A percentile compares a stretch with the other conserved stretches of the same genome.
Conservation (phyloP, 1,140 invertebrate genomes). For the Chrysopa pallens region DNA sequence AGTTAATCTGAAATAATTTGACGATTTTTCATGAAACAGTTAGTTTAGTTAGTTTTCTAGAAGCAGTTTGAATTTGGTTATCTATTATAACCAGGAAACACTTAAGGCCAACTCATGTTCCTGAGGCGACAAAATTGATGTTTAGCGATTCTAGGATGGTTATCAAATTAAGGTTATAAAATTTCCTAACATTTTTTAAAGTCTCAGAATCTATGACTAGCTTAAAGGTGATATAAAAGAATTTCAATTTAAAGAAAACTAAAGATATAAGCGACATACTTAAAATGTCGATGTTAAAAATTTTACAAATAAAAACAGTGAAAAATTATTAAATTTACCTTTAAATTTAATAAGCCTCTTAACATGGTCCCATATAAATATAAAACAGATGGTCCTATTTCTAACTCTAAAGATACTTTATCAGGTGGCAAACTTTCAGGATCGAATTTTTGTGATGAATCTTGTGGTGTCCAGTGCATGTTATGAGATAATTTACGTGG, state of each 20-base stretch:
- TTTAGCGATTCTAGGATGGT: too few relatives aligned
- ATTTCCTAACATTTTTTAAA: too few relatives aligned
- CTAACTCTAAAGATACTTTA: conserved; percentile 74
- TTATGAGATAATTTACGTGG: conserved; percentile 26
- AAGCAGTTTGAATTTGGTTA: too few relatives aligned
- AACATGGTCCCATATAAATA: conserved; percentile 80
- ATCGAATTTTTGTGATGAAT: conserved; percentile 63
- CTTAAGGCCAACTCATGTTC: too few relatives aligned
- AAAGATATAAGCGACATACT: not conserved
- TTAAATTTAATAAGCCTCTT: conserved; percentile 71
- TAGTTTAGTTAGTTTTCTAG: too few relatives aligned
- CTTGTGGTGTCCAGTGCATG: conserved; percentile 8
- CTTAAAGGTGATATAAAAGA: not conserved
- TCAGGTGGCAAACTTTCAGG: conserved; percentile 67
- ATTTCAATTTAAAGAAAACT: not conserved
- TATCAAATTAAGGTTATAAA: too few relatives aligned
- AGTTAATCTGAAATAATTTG: too few relatives aligned
- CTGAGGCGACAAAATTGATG: too few relatives aligned
- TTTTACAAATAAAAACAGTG: not conserved
- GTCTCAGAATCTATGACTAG: not conserved
- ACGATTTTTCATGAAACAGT: too few relatives aligned
- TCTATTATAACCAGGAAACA: too few relatives aligned
- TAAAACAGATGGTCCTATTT: conserved; percentile 82
- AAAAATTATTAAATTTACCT: conserved; percentile 26
- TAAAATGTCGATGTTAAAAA: too few relatives aligned